phyloP scores from a whole-genome alignment of 1,140 invertebrate genomes.

The Pollicipes pollicipes region DNA sequence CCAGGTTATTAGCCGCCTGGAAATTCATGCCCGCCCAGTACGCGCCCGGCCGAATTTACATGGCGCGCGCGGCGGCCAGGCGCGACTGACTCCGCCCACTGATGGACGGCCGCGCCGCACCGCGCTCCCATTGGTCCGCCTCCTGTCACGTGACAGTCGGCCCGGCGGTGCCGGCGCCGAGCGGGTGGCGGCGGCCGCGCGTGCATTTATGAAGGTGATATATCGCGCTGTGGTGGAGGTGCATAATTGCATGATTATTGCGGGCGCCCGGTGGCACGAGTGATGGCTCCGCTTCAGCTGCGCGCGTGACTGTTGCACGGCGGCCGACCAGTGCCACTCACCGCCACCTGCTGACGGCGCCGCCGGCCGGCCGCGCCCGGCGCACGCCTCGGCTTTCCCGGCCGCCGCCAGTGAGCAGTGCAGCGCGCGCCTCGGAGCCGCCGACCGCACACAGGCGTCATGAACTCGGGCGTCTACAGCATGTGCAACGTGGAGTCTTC shows the following conservation, averaged over 20 bases:
- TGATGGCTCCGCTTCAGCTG: background rate
- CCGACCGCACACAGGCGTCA: background rate
- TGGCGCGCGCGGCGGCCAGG: background rate
- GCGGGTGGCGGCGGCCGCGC: background rate
- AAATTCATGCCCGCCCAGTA: background rate
- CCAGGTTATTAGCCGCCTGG: background rate
- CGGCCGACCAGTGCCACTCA: background rate
- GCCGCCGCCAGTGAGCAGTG: too few species aligned
- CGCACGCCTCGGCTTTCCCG: too few species aligned
- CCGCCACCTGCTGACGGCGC: background rate
- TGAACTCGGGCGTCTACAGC: conserved; percentile 36
- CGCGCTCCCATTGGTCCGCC: background rate
- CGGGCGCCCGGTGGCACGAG: background rate
- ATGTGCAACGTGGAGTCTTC: conserved; percentile 30
- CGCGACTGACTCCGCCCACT: background rate
- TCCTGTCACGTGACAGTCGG: background rate
- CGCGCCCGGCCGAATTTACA: background rate
- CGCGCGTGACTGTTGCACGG: background rate
- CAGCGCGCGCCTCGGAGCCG: background rate
- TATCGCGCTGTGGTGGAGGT: background rate
- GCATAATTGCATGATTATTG: background rate
- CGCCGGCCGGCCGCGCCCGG: too few species aligned
- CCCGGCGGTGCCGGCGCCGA: background rate
- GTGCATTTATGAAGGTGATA: conserved; percentile 2
- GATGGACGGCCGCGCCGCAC: background rate